Evolutionary conservation across 2,888 invertebrate species (phyloP).

Genomic region (Resseliella maxima): DNA sequence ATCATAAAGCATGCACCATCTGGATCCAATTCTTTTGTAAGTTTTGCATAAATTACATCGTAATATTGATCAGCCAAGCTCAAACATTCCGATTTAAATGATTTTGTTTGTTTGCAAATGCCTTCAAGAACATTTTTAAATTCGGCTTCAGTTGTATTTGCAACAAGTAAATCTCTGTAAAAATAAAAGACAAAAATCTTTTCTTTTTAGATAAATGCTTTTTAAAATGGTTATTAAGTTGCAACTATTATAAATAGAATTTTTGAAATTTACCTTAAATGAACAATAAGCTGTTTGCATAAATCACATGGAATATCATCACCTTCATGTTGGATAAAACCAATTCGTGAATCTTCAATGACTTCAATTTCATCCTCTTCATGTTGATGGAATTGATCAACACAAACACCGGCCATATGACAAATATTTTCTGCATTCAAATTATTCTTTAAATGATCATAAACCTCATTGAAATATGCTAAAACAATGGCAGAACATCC

Average conservation of each 20-base stretch:
- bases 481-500: conserved; percentile 81
- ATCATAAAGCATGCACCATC: conserved; percentile 77
- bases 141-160: conserved; percentile 86
- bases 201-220: background rate
- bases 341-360: conserved; percentile 71
- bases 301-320: conserved; percentile 85
- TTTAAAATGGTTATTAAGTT: background rate
- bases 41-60: conserved; percentile 75
- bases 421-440: conserved; percentile 77
- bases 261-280: conserved; percentile 71
- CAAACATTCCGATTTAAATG: conserved; percentile 80
- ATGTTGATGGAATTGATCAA: conserved; percentile 73
- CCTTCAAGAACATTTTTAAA: conserved; percentile 77
- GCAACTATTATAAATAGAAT: conserved; percentile 5
- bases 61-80: conserved; percentile 84
- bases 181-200: background rate
- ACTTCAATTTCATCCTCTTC: conserved; percentile 71
- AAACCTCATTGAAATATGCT: conserved; percentile 79
- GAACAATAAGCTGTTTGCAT: conserved; percentile 83
- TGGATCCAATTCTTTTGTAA: conserved; percentile 77
- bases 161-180: conserved; percentile 76
- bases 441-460: conserved; percentile 72
- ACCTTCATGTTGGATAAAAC: conserved; percentile 68
- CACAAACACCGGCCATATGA: conserved; percentile 81
- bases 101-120: conserved; percentile 82